These are phyloP conservation scores for Pongo abelii DNA, from an alignment of 2,113 vertebrate genomes.

Conservation along the genomic window DNA sequence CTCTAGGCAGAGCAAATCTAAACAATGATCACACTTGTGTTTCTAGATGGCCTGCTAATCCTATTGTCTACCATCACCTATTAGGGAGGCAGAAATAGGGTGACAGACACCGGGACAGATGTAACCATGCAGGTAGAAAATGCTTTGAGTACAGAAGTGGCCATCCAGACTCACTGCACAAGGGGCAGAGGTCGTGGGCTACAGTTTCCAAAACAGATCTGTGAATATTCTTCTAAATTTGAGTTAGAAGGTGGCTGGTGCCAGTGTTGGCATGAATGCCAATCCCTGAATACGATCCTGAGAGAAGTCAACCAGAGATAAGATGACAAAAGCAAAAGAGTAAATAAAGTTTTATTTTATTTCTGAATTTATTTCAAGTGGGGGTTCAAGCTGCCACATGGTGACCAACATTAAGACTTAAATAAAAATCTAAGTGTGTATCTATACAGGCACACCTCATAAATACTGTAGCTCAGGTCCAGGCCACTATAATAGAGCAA, in stretches of 20 bases:
- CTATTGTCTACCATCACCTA: background rate
- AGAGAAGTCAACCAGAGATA: background rate
- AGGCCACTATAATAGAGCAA: background rate
- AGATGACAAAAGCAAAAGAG: constrained; percentile 1
- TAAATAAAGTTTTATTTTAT: background rate
- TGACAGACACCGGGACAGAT: background rate
- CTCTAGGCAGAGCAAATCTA: background rate
- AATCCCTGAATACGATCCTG: constrained; percentile 12
- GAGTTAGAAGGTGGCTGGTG: background rate
- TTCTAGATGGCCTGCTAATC: background rate
- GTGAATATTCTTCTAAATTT: constrained; percentile 39
- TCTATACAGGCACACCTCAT: background rate
- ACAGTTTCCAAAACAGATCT: constrained; percentile 57
- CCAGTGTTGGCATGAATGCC: background rate
- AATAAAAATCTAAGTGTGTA: background rate
- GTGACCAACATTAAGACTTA: background rate
- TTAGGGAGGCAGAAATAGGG: background rate
- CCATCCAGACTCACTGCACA: background rate
- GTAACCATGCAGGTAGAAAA: background rate
- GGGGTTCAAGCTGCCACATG: background rate
- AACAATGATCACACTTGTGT: background rate
- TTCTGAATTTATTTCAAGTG: background rate
- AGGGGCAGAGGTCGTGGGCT: constrained; percentile 13
- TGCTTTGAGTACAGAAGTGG: background rate
- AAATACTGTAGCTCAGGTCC: background rate